These are phyloP conservation scores for Eulemur rufifrons DNA, from an alignment of 2,113 vertebrate species.

Conservation along the genomic window DNA sequence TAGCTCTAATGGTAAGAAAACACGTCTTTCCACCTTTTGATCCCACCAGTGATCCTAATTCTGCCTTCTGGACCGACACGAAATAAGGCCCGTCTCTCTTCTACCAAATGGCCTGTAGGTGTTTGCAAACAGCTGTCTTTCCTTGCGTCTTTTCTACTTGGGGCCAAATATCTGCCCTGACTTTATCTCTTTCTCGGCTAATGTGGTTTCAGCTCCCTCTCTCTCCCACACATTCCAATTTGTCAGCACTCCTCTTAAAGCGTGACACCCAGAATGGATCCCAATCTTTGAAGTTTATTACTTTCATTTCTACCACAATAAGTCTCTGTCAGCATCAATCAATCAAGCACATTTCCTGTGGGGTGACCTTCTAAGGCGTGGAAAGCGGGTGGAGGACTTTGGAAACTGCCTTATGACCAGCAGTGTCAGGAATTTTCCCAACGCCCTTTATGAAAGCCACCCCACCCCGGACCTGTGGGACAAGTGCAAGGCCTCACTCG, in stretches of 20 bases:
- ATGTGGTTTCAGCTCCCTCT: not conserved
- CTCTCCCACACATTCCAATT: not conserved
- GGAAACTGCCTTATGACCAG: not conserved
- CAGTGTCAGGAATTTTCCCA: not conserved
- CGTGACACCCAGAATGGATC: conserved; percentile 40
- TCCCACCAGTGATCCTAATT: not conserved
- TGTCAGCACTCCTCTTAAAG: not conserved
- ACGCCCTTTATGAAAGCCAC: not conserved
- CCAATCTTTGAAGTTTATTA: conserved; percentile 63
- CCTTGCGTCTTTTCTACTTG: not conserved
- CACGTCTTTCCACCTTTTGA: not conserved
- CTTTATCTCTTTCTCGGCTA: not conserved
- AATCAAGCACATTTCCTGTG: conserved; percentile 34
- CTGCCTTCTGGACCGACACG: not conserved
- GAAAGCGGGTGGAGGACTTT: not conserved
- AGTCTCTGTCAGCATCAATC: conserved; percentile 64
- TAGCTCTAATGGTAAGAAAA: not conserved
- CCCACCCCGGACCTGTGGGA: not conserved
- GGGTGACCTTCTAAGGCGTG: conserved; percentile 42
- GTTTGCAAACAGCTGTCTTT: not conserved
- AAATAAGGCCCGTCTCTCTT: not conserved
- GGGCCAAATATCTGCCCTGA: not conserved
- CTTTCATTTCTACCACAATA: conserved; percentile 66
- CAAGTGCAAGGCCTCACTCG: not conserved
- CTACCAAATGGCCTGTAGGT: not conserved